phyloP scores from a whole-genome alignment of 1,140 invertebrate genomes.

The Apolygus lucorum region DNA sequence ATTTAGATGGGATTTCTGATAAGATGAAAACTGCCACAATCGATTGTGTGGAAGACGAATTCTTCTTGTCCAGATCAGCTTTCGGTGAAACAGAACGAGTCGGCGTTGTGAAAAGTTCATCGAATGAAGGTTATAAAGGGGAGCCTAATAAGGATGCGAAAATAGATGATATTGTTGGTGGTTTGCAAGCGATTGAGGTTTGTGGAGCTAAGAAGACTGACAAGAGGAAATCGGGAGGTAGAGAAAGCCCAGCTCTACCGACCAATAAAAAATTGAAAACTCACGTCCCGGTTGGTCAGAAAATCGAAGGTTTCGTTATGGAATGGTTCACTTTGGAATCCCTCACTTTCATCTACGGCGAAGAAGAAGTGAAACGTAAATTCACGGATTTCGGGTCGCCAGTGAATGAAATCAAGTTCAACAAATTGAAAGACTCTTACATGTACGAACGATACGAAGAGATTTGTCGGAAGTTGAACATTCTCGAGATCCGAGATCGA shows the following conservation, averaged over 20 bases:
- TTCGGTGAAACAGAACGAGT: constrained; percentile 16
- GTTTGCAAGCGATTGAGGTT: background rate
- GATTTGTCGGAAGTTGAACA: constrained; percentile 44
- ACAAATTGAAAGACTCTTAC: constrained; percentile 15
- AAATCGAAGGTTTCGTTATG: constrained; percentile 46
- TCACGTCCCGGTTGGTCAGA: constrained; percentile 25
- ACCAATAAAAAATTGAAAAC: background rate
- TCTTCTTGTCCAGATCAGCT: background rate
- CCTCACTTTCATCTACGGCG: constrained; percentile 46
- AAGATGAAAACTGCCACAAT: background rate
- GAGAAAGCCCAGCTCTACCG: background rate
- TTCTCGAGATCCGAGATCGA: constrained; percentile 28
- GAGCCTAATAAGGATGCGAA: background rate
- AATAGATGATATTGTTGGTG: background rate
- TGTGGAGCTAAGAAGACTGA: background rate
- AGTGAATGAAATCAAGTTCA: constrained; percentile 4
- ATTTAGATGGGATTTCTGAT: background rate
- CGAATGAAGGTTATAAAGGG: too few relatives aligned
- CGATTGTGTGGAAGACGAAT: background rate
- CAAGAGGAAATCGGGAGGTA: background rate
- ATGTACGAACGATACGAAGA: constrained; percentile 43
- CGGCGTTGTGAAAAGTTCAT: too few relatives aligned
- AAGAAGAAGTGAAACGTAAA: constrained; percentile 47
- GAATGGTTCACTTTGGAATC: constrained; percentile 53
- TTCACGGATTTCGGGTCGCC: constrained; percentile 42